Base-by-base conservation (phyloP, 2,888 invertebrate genomes). In the Archips xylosteana region DNA sequence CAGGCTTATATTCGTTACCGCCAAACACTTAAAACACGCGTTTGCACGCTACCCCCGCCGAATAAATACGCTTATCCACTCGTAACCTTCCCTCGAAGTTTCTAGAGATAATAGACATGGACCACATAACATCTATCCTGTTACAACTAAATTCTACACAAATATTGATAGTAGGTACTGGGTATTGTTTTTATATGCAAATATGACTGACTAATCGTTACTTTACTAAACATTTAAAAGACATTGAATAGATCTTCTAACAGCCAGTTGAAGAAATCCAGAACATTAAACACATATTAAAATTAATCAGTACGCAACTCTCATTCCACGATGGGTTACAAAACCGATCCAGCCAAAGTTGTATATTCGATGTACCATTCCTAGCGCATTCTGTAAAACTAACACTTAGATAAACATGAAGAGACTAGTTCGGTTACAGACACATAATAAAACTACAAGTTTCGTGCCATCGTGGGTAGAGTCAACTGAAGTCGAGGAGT, bases 1-100 rank as follows among this genome's bases (percentile, higher is more conserved):
- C 64, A 70, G 69, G 74, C 74, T 74, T 74, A 70, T 64, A 73
- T 45, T 70, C 60, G 65, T 74, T 49, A 64, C 51, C 34, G 2
- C 23, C 9, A 42, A 49, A 13, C 34, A 45, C 23, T 8, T 49
- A 51, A 36, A 45, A 45, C 34, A 15, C 49, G 23, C 23, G 39
- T 63, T 39, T 34, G 32, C 42, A 42, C 51, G 23, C 51, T 4
- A n/a, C 6, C 32, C 61, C 15, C 36, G 36, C 61, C 57, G 32
- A 57, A 57, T 32, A 57, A 57, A 12, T 57, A 57, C 57, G 57
- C 32, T 32, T 57, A 1, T 32, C 57, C 32, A 64, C 49, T 71
- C 59, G 49, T 36, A 60, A 60, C 13, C 32, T 57, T 60, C 12
- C 60, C 60, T 36, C 36, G n/a, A 36, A 60, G 34, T 60, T 36